Evolutionary conservation across 2,797 vertebrate species (phyloP), one percentile per base, ranked within the genome.

Genomic region (Coreius guichenoti): DNA sequence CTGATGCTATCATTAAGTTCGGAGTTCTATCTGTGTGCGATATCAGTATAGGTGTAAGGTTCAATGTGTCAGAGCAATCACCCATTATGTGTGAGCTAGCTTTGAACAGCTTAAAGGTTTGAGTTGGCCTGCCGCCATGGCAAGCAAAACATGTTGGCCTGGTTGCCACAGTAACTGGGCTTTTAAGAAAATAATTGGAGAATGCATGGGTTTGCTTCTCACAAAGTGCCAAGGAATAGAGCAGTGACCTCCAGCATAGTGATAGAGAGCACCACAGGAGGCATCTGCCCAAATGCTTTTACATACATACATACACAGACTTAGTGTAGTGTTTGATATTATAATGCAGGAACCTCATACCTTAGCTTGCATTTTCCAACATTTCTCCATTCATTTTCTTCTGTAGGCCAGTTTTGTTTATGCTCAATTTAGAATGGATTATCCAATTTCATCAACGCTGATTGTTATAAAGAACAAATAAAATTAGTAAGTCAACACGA

Each of bases 131-230:
- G 86, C 88, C 36, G 87, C 82, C 87, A 88, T 89, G 43, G 87
- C 72, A 86, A 82, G 82, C 76, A 86, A 84, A 81, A 86, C 79
- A 69, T 78, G 76, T 88, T 81, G 54, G 82, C 83, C 81, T 86
- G 65, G 45, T 89, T 93, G 89, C 87, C 88, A 82, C 58, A 89
- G 84, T 88, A 89, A 91, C 83, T 76, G 29, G 19, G 23, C 86
- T 87, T 85, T 88, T 86, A 87, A 87, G 68, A 86, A 78, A 75
- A 89, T 86, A 86, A 89, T 86, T 86, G 74, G 67, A 79, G 56
- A 83, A 87, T 86, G 69, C 79, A 87, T 86, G 85, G 84, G 54
- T 86, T 84, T 84, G 73, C 56, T 54, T 85, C 83, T 86, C 47
- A 80, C 86, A 80, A 90, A 82, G 80, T 87, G 83, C 63, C 81